Percentiles rank a stretch among this genome's conserved stretches.
phyloP scores from a whole-genome alignment of 2,888 invertebrate genomes.

The Chirona hameri region DNA sequence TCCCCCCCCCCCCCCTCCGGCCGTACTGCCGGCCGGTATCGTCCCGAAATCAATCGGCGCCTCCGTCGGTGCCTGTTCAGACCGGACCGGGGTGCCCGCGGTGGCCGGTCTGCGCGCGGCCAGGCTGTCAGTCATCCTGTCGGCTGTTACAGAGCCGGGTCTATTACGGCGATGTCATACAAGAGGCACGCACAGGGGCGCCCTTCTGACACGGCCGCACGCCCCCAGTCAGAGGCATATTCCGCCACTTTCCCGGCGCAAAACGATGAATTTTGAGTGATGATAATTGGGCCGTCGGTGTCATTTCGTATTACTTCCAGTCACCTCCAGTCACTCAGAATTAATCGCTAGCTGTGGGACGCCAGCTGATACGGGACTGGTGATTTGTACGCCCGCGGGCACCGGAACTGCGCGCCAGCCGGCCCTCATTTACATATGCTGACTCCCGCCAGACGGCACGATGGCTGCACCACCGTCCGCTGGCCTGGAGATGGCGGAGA shows the following conservation, averaged over 20 bases:
- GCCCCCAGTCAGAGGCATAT: background rate
- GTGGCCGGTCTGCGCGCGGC: no score
- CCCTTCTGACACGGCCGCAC: background rate
- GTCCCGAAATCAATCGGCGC: no score
- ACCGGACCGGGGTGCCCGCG: no score
- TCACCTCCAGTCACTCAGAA: slow-evolving; percentile 12
- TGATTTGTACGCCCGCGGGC: background rate
- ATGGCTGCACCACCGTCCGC: no score
- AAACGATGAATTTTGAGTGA: slow-evolving; percentile 24
- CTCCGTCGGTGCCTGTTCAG: no score
- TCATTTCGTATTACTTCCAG: slow-evolving; percentile 25
- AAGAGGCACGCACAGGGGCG: background rate
- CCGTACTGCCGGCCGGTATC: no score
- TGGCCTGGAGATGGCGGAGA: no score
- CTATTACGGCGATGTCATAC: background rate
- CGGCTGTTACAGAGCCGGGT: background rate
- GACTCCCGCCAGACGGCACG: no score
- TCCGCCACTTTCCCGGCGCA: background rate
- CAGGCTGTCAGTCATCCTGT: background rate
- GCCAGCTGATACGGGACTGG: background rate
- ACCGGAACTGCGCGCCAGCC: background rate
- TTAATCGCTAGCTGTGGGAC: background rate
- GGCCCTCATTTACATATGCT: background rate
- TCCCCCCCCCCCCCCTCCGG: no score
- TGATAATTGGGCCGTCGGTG: background rate